Evolutionary conservation across 2,797 vertebrate species (phyloP), one percentile per base, ranked within the genome.

Genomic region (Nannoperca australis): DNA sequence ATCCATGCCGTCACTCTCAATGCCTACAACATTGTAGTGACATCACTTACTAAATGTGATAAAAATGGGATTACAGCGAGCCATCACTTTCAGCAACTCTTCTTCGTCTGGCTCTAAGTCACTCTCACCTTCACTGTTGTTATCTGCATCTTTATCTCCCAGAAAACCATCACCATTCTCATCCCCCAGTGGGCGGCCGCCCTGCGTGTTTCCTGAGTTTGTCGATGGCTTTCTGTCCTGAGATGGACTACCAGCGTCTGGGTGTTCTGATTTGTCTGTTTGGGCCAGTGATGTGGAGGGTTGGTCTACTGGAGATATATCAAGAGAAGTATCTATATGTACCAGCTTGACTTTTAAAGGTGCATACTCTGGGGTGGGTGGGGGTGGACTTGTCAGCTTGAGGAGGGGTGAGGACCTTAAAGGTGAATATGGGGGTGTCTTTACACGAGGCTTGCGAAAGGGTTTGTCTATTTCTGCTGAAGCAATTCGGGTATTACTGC

Each of bases 51-150:
- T 85, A 68, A 92, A 90, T 53, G 90, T 83, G 50, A 93, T 76
- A 68, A 94, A 91, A 79, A 88, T 53, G 38, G 93, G 91, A 70
- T 92, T 85, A 74, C 92, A 92, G 20, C 81, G 89, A 80, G 89
- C 84, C 44, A 92, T 54, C 51, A 91, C 86, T 50, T 79, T 89
- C 44, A 93, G 70, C 74, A 92, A 80, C 84, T 93, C 91, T 61
- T 92, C 92, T 20, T 94, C 92, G 0, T 93, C 93, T 34, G 90
- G 12, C 13, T 82, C 86, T 54, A 93, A 84, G 38, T 90, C 89
- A 56, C 22, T 54, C 1, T 86, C 86, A 76, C 24, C 72, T 7
- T 87, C 88, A 49, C 79, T 89, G 73, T 82, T 82, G 70, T 80
- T 89, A 64, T 72, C 85, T 42, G 70, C 85, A 22, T 89, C 89